phyloP scores from a whole-genome alignment of 2,797 vertebrate genomes.

The Tinamus major region DNA sequence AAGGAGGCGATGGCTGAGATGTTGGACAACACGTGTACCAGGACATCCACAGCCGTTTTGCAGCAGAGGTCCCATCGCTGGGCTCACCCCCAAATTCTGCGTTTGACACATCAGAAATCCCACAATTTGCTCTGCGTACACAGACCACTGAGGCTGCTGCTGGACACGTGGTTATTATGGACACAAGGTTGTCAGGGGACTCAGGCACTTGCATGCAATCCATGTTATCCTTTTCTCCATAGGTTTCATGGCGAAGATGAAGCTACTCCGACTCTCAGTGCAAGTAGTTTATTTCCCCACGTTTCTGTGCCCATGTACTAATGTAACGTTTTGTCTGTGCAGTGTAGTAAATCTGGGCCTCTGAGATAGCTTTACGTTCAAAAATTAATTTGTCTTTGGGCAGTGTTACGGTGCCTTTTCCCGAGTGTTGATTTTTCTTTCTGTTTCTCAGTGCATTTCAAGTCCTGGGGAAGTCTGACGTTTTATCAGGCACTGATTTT shows the following conservation, averaged over 20 bases:
- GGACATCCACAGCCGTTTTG: background rate
- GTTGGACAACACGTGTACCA: background rate
- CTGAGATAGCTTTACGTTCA: background rate
- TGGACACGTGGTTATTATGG: too few species aligned
- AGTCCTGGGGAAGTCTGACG: background rate
- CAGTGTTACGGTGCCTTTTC: background rate
- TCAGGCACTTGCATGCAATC: too few species aligned
- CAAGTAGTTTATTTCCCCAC: background rate
- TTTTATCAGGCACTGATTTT: conserved; percentile 36
- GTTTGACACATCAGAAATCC: fast-evolving
- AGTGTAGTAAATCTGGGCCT: background rate
- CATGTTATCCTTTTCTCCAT: background rate
- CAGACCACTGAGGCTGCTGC: background rate
- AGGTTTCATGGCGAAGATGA: background rate
- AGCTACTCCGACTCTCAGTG: background rate
- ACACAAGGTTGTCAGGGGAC: background rate
- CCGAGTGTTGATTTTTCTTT: background rate
- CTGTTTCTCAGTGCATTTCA: fast-evolving
- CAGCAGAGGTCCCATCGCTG: background rate
- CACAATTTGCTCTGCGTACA: fast-evolving
- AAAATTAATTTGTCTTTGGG: background rate
- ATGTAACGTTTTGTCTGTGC: background rate
- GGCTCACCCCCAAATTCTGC: background rate
- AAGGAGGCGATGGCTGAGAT: background rate
- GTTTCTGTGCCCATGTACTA: too few species aligned